Percentiles rank a stretch among this genome's conserved stretches.
These are phyloP conservation scores for Scleropages formosus DNA, from an alignment of 2,797 vertebrate genomes.

Conservation along the genomic window DNA sequence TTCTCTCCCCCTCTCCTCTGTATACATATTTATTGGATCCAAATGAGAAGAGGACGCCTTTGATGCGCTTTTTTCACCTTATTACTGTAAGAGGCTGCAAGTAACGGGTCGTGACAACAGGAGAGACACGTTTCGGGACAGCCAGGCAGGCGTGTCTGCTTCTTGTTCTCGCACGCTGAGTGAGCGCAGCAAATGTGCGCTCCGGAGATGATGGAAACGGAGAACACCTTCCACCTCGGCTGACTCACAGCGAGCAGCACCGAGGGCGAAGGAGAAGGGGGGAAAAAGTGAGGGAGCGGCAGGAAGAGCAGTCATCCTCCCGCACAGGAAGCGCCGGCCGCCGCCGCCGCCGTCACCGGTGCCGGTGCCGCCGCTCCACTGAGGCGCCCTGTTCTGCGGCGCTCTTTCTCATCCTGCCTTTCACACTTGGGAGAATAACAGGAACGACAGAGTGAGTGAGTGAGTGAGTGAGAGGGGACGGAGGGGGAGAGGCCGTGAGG, in stretches of 20 bases:
- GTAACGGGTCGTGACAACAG: not conserved
- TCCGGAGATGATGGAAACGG: conserved; percentile 39
- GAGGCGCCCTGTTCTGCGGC: too few relatives aligned
- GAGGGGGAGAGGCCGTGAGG: conserved; percentile 66
- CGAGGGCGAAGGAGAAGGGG: conserved; percentile 35
- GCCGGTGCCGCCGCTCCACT: conserved; percentile 54
- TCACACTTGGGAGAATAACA: conserved; percentile 67
- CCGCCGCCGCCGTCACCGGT: too few relatives aligned
- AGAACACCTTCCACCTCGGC: conserved; percentile 48
- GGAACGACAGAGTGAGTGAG: conserved; percentile 49
- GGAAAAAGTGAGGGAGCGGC: conserved; percentile 32
- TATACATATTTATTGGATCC: conserved; percentile 25
- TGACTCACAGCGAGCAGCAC: conserved; percentile 29
- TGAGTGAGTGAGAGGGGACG: conserved; percentile 60
- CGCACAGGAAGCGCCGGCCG: conserved; percentile 34
- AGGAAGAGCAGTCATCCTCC: conserved; percentile 22
- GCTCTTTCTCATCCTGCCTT: conserved; percentile 65
- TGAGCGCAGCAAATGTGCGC: too few relatives aligned
- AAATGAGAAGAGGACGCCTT: conserved; percentile 19
- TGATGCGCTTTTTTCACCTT: not conserved
- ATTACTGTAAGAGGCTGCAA: conserved; percentile 13
- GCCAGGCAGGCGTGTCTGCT: too few relatives aligned
- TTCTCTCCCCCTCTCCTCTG: conserved; percentile 29
- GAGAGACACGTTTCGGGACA: too few relatives aligned
- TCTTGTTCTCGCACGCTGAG: conserved; percentile 3